These are phyloP conservation scores for Orchesella flavescens DNA, from an alignment of 2,888 invertebrate species.

Conservation along the genomic window DNA sequence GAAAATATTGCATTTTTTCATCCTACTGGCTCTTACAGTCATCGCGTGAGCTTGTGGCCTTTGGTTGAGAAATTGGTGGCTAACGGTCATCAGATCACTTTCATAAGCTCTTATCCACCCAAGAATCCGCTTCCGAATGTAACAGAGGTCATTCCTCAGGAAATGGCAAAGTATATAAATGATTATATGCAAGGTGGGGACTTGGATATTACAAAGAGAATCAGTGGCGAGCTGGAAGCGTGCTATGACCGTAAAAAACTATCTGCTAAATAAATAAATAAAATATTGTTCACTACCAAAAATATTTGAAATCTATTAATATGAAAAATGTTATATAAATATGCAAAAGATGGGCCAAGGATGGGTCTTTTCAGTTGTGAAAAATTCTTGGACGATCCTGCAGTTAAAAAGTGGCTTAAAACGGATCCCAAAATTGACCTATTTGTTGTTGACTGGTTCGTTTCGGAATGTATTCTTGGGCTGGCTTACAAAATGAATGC, in stretches of 20 bases:
- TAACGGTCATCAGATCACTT: constrained; percentile 64
- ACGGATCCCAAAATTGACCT: constrained; percentile 41
- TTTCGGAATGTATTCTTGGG: constrained; percentile 49
- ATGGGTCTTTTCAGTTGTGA: constrained; percentile 34
- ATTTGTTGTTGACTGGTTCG: constrained; percentile 37
- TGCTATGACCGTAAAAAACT: constrained; percentile 43
- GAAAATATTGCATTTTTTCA: constrained; percentile 37
- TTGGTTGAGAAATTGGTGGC: constrained; percentile 55
- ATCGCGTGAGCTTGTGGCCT: constrained; percentile 63
- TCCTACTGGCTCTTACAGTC: constrained; percentile 58
- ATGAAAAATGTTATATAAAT: too few relatives aligned
- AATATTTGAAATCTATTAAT: too few relatives aligned
- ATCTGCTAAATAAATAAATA: too few relatives aligned
- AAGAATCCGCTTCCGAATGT: constrained; percentile 39
- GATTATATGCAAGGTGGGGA: constrained; percentile 36
- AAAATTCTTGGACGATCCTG: constrained; percentile 31
- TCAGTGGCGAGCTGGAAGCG: constrained; percentile 26
- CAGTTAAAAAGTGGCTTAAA: constrained; percentile 32
- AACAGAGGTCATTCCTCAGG: constrained; percentile 38
- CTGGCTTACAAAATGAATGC: constrained; percentile 39
- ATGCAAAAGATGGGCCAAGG: constrained; percentile 34
- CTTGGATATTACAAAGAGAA: constrained; percentile 39
- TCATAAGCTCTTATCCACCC: constrained; percentile 55
- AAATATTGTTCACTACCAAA: too few relatives aligned
- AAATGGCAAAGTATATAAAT: constrained; percentile 42